Base-by-base conservation (phyloP, 1,140 invertebrate species). In the Nasonia longicornis region DNA sequence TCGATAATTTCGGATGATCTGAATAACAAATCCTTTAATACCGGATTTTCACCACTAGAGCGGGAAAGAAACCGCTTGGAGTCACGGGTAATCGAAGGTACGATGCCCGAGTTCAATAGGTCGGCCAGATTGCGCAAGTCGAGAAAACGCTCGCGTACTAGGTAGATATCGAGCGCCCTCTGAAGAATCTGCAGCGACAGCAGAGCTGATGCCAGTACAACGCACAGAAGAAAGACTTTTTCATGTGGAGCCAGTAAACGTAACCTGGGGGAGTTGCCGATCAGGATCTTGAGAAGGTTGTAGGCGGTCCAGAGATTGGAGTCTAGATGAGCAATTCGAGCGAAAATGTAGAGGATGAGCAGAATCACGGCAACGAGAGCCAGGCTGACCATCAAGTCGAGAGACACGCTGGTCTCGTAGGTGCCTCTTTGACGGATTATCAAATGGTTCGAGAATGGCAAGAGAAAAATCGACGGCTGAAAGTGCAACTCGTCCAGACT, bases 391-490 rank as follows among this genome's bases (percentile, higher is more conserved):
- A 52, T 16, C 16, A 52, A 20, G 69, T 71, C 7, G 10, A 35
- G 12, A 20, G 31, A 71, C 35, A 71, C 26, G 16, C 31, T 29
- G 45, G 70, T 14, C 26, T 52, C 29, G 42, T 66, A 69, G 7
- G 10, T 52, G 12, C 42, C 67, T 66, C 35, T 35, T n/a, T 70
- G 66, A 42, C 52, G 69, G 14, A 78, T 35, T 70, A 78, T 78
- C 42, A 71, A 22, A 42, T 77, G 66, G 29, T 42, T 67, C 4
- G 76, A 38, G n/a, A 48, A 48, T 20, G 64, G 74, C 3, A 29
- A 63, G 2, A 77, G 0, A 11, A 77, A 42, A 3, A 69, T 67
- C 12, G 48, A 52, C 8, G 31, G 64, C 20, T 77, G 35, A 42
- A 77, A 77, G 16, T 67, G 42, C 38, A 77, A 69, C 14, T 77